A percentile compares a stretch with the other conserved stretches of the same genome.
These are phyloP conservation scores for Cerastis leucographa DNA, from an alignment of 2,888 invertebrate genomes.

Conservation along the genomic window DNA sequence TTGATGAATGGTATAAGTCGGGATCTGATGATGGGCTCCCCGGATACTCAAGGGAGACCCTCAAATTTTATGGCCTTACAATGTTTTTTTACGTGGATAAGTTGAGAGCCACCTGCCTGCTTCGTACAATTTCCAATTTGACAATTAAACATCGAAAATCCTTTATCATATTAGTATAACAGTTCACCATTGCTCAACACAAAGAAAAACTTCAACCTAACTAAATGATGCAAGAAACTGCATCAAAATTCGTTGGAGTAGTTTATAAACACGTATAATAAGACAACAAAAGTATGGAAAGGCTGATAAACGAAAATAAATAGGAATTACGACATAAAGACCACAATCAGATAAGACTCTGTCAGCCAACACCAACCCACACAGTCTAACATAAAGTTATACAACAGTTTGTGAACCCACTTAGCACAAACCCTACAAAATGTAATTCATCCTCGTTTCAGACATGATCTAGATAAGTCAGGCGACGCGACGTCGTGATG, in stretches of 20 bases:
- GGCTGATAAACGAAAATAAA: neutral
- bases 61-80: no score
- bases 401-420: neutral
- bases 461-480: conserved; percentile 40
- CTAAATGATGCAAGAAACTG: no score
- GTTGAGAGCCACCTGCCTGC: neutral
- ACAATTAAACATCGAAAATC: neutral
- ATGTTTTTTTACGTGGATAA: no score
- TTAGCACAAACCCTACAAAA: conserved; percentile 1
- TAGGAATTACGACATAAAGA: neutral
- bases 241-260: no score
- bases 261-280: neutral
- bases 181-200: no score
- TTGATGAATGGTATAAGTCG: no score
- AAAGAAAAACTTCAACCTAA: no score
- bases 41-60: no score
- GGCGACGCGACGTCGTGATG: neutral
- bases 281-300: neutral
- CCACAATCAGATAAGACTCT: neutral
- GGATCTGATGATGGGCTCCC: no score
- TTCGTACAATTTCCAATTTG: neutral
- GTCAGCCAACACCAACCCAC: neutral
- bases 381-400: neutral
- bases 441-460: conserved; percentile 25
- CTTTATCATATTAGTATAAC: neutral